These are phyloP conservation scores for Zoanthus gigantus DNA, from an alignment of 92 coral and sea anemone genomes.

Conservation along the genomic window DNA sequence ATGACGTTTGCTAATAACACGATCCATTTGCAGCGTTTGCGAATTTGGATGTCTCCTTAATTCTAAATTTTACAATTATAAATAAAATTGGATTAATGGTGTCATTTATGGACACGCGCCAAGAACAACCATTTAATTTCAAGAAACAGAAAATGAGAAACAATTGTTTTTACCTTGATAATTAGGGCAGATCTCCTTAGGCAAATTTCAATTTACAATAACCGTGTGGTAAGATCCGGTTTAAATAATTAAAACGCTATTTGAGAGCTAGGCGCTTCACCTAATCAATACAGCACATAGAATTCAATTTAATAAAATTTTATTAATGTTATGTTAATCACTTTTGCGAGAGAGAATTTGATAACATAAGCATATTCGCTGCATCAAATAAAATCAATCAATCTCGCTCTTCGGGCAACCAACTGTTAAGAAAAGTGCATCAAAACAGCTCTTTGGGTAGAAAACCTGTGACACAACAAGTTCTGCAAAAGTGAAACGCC, in stretches of 20 bases:
- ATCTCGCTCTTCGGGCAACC: conserved; percentile 25
- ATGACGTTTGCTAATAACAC: neutral
- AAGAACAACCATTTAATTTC: conserved; percentile 67
- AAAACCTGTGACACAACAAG: conserved; percentile 23
- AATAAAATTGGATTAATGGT: conserved; percentile 41
- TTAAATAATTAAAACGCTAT: conserved; percentile 94
- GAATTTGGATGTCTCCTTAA: conserved; percentile 1
- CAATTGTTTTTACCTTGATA: conserved; percentile 82
- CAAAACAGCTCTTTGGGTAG: conserved; percentile 5
- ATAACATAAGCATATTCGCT: conserved; percentile 55
- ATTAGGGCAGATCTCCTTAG: conserved; percentile 85
- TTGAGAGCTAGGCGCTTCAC: conserved; percentile 85
- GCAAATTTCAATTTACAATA: conserved; percentile 88
- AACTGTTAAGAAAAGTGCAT: conserved; percentile 20
- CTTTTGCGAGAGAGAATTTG: conserved; percentile 69
- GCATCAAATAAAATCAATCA: conserved; percentile 7
- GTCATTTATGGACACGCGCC: conserved; percentile 34
- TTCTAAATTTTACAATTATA: conserved; percentile 21
- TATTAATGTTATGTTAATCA: conserved; percentile 95
- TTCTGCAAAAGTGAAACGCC: conserved; percentile 1
- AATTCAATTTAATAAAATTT: conserved; percentile 95
- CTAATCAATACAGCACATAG: conserved; percentile 87
- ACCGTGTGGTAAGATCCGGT: conserved; percentile 91
- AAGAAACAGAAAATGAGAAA: conserved; percentile 59
- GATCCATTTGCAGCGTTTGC: neutral